Percentiles rank a stretch among this genome's conserved stretches.
Evolutionary conservation across 2,113 vertebrate species (phyloP).

Genomic region (Eidolon helvum): DNA sequence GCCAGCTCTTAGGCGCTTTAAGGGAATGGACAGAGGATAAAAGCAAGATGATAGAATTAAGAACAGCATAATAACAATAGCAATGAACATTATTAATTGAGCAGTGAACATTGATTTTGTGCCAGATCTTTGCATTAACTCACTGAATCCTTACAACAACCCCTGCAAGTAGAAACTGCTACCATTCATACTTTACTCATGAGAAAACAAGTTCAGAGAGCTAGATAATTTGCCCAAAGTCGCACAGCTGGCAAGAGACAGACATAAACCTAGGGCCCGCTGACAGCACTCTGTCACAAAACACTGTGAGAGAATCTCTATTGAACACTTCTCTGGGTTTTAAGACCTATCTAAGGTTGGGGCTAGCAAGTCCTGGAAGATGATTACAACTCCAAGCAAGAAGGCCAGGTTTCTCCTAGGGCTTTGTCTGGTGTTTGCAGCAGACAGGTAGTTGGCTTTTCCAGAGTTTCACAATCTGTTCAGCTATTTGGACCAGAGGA

Average conservation of each 20-base stretch:
- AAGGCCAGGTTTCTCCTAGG: accelerated
- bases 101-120: neutral
- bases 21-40: neutral
- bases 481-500: neutral
- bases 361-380: neutral
- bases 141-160: neutral
- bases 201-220: neutral
- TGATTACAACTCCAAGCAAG: neutral
- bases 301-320: neutral
- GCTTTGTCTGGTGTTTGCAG: neutral
- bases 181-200: neutral
- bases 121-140: neutral
- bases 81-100: neutral
- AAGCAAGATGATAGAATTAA: neutral
- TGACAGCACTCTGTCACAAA: neutral
- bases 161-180: neutral
- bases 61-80: neutral
- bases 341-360: neutral
- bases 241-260: neutral
- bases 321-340: neutral
- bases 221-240: neutral
- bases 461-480: neutral
- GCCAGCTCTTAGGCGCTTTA: neutral
- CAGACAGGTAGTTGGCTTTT: neutral
- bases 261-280: neutral